phyloP scores from a whole-genome alignment of 2,113 vertebrate genomes.

The Rhabdornis inornatus region DNA sequence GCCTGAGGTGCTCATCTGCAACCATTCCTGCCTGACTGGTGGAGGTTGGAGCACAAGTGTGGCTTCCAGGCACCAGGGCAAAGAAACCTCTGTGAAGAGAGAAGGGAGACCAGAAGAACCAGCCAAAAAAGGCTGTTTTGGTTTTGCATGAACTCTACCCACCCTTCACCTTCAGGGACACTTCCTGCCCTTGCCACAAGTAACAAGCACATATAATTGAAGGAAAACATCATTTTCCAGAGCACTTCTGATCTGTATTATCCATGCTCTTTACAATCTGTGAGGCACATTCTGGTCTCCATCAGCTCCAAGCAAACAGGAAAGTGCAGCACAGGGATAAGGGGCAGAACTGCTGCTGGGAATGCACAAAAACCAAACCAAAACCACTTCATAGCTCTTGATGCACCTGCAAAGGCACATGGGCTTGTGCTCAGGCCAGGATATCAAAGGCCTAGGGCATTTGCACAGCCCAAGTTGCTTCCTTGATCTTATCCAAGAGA shows the following conservation, averaged over 20 bases:
- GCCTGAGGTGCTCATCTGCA: background rate
- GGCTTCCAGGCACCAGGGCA: background rate
- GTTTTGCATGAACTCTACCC: constrained; percentile 6
- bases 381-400: background rate
- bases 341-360: background rate
- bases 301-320: background rate
- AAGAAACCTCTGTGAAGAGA: background rate
- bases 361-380: background rate
- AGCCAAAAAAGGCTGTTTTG: background rate
- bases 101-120: background rate
- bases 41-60: background rate
- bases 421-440: background rate
- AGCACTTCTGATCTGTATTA: constrained; percentile 12
- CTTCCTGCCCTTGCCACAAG: background rate
- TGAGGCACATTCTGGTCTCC: background rate
- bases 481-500: background rate
- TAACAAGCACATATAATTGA: constrained; percentile 44
- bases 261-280: background rate
- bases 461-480: background rate
- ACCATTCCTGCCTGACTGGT: background rate
- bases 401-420: background rate
- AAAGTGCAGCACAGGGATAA: background rate
- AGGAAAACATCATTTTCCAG: constrained; percentile 12
- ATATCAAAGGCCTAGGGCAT: background rate
- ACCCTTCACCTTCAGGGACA: constrained; percentile 9